Percentiles rank a stretch among this genome's conserved stretches.
Evolutionary conservation across 2,888 invertebrate genomes (phyloP).

Genomic region (Tetheella fluctuosa): DNA sequence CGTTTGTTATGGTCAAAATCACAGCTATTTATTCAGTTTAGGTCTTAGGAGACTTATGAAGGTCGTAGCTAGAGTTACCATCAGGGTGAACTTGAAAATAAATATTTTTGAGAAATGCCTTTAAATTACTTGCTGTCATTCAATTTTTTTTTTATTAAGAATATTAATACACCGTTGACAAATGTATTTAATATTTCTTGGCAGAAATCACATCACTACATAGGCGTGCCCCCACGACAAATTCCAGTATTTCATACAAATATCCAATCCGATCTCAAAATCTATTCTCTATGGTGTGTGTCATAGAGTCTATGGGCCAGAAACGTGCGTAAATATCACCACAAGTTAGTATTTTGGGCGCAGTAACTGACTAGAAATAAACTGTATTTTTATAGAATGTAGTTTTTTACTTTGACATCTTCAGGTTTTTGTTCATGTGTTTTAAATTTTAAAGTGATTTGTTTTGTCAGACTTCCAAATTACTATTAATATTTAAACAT

Average conservation of each 20-base stretch:
- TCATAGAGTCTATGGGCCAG: constrained; percentile 1
- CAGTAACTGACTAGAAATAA: not conserved
- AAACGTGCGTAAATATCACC: not conserved
- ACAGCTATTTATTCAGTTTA: too few relatives aligned
- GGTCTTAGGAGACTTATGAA: too few relatives aligned
- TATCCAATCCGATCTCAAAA: not conserved
- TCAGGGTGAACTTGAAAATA: not conserved
- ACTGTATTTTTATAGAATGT: not conserved
- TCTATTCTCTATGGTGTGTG: constrained; percentile 2
- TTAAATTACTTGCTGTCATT: too few relatives aligned
- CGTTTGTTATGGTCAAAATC: too few relatives aligned
- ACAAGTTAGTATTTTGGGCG: not conserved
- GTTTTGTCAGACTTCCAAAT: not conserved
- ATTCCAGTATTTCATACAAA: constrained; percentile 3
- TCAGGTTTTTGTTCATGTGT: too few relatives aligned
- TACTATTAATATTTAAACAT: not conserved
- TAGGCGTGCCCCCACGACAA: not conserved
- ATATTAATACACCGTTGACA: not conserved
- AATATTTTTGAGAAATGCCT: not conserved
- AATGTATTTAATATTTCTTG: not conserved
- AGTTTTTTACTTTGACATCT: not conserved
- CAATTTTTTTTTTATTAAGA: not conserved
- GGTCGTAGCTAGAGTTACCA: too few relatives aligned
- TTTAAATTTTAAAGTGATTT: not conserved
- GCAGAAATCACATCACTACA: not conserved